A percentile compares a stretch with the other conserved stretches of the same genome.
phyloP scores from a whole-genome alignment of 2,888 invertebrate genomes.

The Plebejus argus region DNA sequence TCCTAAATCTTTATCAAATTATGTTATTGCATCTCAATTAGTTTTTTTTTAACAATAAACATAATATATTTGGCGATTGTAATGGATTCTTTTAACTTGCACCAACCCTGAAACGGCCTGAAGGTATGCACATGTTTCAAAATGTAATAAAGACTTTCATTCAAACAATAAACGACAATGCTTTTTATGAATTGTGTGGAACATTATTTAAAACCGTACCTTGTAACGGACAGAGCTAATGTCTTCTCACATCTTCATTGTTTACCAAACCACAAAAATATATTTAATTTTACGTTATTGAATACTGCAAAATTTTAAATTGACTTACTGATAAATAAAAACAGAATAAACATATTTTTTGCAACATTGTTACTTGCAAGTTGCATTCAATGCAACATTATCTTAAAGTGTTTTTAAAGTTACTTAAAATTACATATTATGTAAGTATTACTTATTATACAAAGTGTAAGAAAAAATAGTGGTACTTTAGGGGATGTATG shows the following conservation, averaged over 20 bases:
- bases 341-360: no score
- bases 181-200: conserved; percentile 37
- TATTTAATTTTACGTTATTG: not conserved
- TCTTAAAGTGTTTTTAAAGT: no score
- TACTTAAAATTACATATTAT: no score
- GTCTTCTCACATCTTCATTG: not conserved
- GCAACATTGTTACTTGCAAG: not conserved
- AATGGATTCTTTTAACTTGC: conserved; percentile 42
- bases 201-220: conserved; percentile 26
- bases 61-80: not conserved
- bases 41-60: not conserved
- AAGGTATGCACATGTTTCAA: conserved; percentile 64
- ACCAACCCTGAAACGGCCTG: conserved; percentile 50
- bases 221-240: conserved; percentile 9
- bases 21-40: not conserved
- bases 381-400: no score
- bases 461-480: no score
- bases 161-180: conserved; percentile 39
- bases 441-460: no score
- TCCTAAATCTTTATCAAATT: not conserved
- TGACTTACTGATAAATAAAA: no score
- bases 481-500: no score
- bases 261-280: not conserved
- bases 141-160: conserved; percentile 41
- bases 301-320: not conserved